Base-by-base conservation (phyloP, 2,888 invertebrate species). In the Phaedon cochleariae region DNA sequence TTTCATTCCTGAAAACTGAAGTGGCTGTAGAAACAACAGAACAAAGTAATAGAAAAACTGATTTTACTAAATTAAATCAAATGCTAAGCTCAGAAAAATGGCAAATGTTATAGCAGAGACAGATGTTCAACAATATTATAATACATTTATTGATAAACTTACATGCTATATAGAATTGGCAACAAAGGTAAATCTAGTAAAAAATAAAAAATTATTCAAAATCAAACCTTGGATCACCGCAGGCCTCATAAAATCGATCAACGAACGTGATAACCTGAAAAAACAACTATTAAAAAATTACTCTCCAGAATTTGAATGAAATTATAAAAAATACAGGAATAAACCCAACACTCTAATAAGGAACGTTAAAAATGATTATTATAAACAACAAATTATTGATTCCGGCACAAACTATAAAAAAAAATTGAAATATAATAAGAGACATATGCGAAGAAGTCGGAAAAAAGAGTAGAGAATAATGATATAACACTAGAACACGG, bases 251-350 rank as follows among this genome's bases (percentile, higher is more conserved):
- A 41, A 41, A 41, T 41, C 41, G 41, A 41, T 41, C 41, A 41
- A 41, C 15, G 41, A 41, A 41, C 41, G 41, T 15, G 41, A 41
- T 41, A 41, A 41, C 7, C 41, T 41, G 15, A 41, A 41, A 41
- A 41, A 41, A 41, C 41, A 41, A 41, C 41, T 41, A 12, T 41
- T 53, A 17, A 53, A 53, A 31, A 31, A 17, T 18, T 53, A 31
- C 26, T 53, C 53, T 18, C 17, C 53, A 53, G 53, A 31, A 18
- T 31, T 53, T 17, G 53, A 53, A 31, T 53, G 17, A 17, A 34
- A 53, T 31, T 31, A 53, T 53, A 53, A 53, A 53, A 31, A 17
- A 53, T 53, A 53, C 31, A 53, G 53, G 34, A 53, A 53, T 26
- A 53, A 53, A 29, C 34, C 34, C 18, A 53, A 31, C 53, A 31